Evolutionary conservation across 2,888 invertebrate genomes (phyloP), one percentile per base, ranked within the genome.

Genomic region (Leucophora obtusa): DNA sequence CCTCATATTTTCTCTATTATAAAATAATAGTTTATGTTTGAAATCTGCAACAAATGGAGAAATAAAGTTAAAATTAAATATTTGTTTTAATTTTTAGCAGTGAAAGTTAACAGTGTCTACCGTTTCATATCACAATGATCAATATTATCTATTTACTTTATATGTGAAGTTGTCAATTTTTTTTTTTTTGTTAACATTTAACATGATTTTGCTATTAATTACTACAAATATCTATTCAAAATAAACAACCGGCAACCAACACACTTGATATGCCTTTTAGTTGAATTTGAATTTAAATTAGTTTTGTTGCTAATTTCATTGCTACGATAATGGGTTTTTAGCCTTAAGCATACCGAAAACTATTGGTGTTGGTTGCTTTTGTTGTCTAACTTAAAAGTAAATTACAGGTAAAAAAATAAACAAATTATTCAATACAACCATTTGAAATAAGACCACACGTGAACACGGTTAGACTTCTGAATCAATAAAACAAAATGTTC

Each of bases 1-100:
- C 83, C 85, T 86, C 88, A 87, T 85, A 84, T 84, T 79, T 79
- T 82, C 21, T 28, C 28, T 28, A 7, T 28, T 6, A 28, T 4
- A 7, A 1, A 7, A 28, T 83, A 47, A 17, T 33, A 17, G 24
- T 51, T 77, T 51, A 54, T 70, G 35, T 60, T 53, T 18, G 62
- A 78, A 68, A 71, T 74, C 82, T 83, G 79, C 15, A 78, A 71
- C 43, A 75, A 51, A 76, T 60, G 51, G 43, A 14, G 15, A 63
- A 69, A 62, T 50, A 18, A 69, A 63, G 59, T 15, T 53, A 74
- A 54, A 47, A 33, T 62, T 60, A 71, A 82, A 66, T 63, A 73
- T 56, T 76, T 60, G 71, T 53, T 76, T 56, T 53, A 71, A 68
- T 68, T 17, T 60, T 38, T 15, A 38, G 56, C 47, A 82, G 83